phyloP scores from a whole-genome alignment of 2,113 vertebrate genomes.

The Carettochelys insculpta region DNA sequence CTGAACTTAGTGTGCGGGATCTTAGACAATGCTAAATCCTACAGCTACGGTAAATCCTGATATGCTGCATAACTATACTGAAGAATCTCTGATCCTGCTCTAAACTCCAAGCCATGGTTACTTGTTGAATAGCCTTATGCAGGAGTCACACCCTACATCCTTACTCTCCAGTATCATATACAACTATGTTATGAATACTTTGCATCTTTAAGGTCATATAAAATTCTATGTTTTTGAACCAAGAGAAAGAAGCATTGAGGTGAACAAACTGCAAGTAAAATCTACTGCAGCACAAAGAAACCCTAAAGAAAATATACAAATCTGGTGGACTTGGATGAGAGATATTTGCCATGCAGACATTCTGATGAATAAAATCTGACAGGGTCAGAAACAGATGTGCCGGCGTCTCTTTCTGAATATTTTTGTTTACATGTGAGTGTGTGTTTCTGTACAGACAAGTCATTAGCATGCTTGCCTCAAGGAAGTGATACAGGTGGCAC shows the following conservation, averaged over 20 bases:
- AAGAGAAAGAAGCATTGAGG: neutral
- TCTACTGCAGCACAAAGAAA: neutral
- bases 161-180: constrained; percentile 27
- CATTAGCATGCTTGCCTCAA: constrained; percentile 18
- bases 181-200: constrained; percentile 17
- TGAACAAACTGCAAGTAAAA: neutral
- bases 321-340: neutral
- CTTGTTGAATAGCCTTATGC: constrained; percentile 51
- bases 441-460: neutral
- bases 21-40: neutral
- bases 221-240: constrained; percentile 14
- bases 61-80: neutral
- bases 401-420: neutral
- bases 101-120: constrained; percentile 26
- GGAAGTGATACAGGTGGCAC: neutral
- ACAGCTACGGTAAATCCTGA: neutral
- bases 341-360: neutral
- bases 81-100: neutral
- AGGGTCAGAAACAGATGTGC: neutral
- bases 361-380: neutral
- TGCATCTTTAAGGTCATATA: constrained; percentile 11
- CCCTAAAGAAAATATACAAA: neutral
- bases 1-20: neutral
- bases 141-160: constrained; percentile 1
- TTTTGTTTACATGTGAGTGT: neutral